A percentile compares a stretch with the other conserved stretches of the same genome.
These are phyloP conservation scores for Coreoperca whiteheadi DNA, from an alignment of 2,113 vertebrate species.

Conservation along the genomic window DNA sequence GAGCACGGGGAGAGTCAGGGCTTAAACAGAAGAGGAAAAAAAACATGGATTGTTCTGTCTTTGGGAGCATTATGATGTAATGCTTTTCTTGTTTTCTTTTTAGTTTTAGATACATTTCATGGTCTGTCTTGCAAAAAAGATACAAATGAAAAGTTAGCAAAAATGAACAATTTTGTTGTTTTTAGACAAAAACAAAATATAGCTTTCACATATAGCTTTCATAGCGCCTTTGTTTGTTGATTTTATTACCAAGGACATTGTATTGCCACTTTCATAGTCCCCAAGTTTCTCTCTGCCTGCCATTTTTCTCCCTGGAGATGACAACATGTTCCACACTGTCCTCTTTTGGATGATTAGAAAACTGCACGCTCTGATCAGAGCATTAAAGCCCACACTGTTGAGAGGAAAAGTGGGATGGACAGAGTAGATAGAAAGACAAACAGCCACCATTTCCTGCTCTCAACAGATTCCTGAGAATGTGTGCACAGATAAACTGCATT, in stretches of 20 bases:
- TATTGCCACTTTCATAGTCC: background rate
- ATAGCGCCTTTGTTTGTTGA: conserved; percentile 7
- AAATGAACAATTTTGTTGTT: too few relatives aligned
- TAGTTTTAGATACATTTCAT: background rate
- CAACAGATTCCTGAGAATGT: conserved; percentile 30
- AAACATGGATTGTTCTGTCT: conserved; percentile 6
- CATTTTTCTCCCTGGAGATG: conserved; percentile 68
- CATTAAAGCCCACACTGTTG: background rate
- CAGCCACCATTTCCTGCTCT: conserved; percentile 9
- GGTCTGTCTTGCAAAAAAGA: background rate
- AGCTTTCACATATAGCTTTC: too few relatives aligned
- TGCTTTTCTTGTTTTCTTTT: background rate
- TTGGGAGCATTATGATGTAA: background rate
- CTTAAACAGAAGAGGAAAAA: conserved; percentile 5
- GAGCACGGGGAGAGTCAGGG: conserved; percentile 5
- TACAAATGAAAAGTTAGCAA: too few relatives aligned
- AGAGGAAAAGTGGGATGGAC: conserved; percentile 31
- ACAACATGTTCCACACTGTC: conserved; percentile 77
- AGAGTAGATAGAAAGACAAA: conserved; percentile 30
- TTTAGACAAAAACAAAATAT: background rate
- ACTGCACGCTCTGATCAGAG: conserved; percentile 60
- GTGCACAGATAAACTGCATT: conserved; percentile 34
- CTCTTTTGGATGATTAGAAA: conserved; percentile 77
- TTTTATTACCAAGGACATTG: conserved; percentile 22
- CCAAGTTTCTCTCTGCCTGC: conserved; percentile 20